These are phyloP conservation scores for Himalopsyche anomala DNA, from an alignment of 2,888 invertebrate species.

Conservation along the genomic window DNA sequence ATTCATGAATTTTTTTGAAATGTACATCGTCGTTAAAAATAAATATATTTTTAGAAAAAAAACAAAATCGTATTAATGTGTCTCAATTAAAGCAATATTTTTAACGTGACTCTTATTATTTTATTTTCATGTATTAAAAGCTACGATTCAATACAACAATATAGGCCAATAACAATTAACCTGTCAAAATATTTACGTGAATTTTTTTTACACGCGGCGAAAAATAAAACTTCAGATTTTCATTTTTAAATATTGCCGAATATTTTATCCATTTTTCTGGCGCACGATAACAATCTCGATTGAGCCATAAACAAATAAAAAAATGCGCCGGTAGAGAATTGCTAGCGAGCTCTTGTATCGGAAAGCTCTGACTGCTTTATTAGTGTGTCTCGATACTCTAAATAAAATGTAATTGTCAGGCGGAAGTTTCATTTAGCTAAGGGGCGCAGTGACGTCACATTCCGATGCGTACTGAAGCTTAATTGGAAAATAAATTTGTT, in stretches of 20 bases:
- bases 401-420: slow-evolving; percentile 40
- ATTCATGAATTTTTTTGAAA: too few species aligned
- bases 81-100: too few species aligned
- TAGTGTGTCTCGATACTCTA: slow-evolving; percentile 16
- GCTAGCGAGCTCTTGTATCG: slow-evolving; percentile 17
- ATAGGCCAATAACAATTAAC: slow-evolving; percentile 14
- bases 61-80: too few species aligned
- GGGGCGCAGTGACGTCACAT: slow-evolving; percentile 28
- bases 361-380: slow-evolving; percentile 26
- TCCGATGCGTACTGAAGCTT: not conserved
- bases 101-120: too few species aligned
- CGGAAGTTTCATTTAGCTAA: not conserved
- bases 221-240: not conserved
- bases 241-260: not conserved
- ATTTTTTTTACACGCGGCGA: not conserved
- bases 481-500: slow-evolving; percentile 4
- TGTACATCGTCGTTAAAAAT: too few species aligned
- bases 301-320: slow-evolving; percentile 31
- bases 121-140: too few species aligned
- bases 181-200: slow-evolving; percentile 34
- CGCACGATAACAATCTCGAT: slow-evolving; percentile 34
- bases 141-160: not conserved
- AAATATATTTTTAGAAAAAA: too few species aligned
- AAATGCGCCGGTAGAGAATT: slow-evolving; percentile 16
- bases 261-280: slow-evolving; percentile 39